Conservation (phyloP, 2,113 vertebrate genomes). For the Himantopus leucocephalus region DNA sequence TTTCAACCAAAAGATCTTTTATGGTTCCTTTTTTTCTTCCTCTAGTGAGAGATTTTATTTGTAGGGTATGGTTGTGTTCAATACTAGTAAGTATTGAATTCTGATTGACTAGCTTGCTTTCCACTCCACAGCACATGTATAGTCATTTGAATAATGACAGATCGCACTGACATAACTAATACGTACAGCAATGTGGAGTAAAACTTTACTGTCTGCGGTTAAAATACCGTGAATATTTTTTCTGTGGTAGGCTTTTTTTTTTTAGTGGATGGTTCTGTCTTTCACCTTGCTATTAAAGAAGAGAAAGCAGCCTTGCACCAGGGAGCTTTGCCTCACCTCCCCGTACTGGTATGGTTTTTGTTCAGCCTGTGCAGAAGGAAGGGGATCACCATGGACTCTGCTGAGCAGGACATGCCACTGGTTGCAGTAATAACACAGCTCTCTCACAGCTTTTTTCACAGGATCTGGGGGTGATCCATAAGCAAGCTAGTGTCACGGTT, state of each 20-base stretch:
- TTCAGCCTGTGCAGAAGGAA: neutral
- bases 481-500: neutral
- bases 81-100: neutral
- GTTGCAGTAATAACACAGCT: neutral
- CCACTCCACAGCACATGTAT: neutral
- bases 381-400: neutral
- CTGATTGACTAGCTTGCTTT: neutral
- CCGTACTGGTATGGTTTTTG: neutral
- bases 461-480: neutral
- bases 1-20: neutral
- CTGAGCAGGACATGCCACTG: neutral
- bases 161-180: neutral
- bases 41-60: neutral
- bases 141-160: neutral
- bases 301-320: accelerated
- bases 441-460: neutral
- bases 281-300: neutral
- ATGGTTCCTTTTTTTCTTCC: neutral
- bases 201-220: neutral
- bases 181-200: neutral
- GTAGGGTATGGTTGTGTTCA: neutral
- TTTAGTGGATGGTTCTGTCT: neutral
- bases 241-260: neutral
- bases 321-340: neutral
- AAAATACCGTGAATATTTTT: neutral